Percentiles rank a stretch among this genome's conserved stretches.
phyloP scores from a whole-genome alignment of 1,140 invertebrate genomes.

The Leptinotarsa texana region DNA sequence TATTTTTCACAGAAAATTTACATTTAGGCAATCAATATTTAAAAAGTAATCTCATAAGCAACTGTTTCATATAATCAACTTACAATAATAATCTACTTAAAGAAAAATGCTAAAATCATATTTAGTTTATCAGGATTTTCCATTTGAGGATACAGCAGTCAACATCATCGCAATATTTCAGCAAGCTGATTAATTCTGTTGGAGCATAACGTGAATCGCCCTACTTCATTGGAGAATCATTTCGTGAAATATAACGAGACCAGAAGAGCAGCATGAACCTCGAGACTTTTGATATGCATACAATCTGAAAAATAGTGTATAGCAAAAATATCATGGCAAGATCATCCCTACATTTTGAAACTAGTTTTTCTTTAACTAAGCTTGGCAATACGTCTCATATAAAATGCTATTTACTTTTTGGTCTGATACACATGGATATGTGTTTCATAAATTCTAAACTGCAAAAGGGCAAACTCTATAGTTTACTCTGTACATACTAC shows the following conservation, averaged over 20 bases:
- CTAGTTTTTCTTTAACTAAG: slow-evolving; percentile 35
- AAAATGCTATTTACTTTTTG: slow-evolving; percentile 45
- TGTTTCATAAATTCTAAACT: slow-evolving; percentile 33
- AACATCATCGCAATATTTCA: too few relatives aligned
- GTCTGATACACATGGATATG: slow-evolving; percentile 50
- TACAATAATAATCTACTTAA: slow-evolving; percentile 5
- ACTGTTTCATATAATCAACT: slow-evolving; percentile 14
- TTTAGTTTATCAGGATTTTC: too few relatives aligned
- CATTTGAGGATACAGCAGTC: too few relatives aligned
- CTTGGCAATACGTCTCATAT: slow-evolving; percentile 49
- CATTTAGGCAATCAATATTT: slow-evolving; percentile 28
- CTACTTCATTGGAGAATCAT: too few relatives aligned
- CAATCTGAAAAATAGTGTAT: slow-evolving; percentile 38
- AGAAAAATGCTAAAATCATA: too few relatives aligned
- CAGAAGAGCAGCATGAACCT: background rate
- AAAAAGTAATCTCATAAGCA: slow-evolving; percentile 34
- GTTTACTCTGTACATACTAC: slow-evolving; percentile 8
- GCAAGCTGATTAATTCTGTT: slow-evolving; percentile 27
- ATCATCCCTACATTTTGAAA: slow-evolving; percentile 35
- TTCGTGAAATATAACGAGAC: slow-evolving; percentile 9
- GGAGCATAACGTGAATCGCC: background rate
- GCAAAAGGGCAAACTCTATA: background rate
- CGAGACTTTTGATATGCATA: slow-evolving; percentile 42
- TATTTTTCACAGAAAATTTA: slow-evolving; percentile 37
- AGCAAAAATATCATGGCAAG: slow-evolving; percentile 45